A percentile compares a stretch with the other conserved stretches of the same genome.
Evolutionary conservation across 2,797 vertebrate species (phyloP).

Genomic region (Protonibea diacanthus): DNA sequence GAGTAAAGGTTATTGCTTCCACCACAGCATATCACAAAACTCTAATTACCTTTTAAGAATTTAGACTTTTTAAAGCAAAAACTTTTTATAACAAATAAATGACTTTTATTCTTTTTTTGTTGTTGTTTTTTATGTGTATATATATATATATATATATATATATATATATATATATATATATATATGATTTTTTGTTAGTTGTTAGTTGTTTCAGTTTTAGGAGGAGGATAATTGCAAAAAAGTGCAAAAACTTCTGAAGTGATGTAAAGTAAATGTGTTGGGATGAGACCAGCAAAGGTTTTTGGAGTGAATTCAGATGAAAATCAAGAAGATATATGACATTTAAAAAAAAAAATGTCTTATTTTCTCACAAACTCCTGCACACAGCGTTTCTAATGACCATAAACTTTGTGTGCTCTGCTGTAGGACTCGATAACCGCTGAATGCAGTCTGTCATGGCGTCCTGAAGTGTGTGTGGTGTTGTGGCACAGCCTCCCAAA

Average conservation of each 20-base stretch:
- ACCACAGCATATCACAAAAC: background rate
- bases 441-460: background rate
- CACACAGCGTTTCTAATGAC: background rate
- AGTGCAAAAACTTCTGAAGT: background rate
- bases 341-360: background rate
- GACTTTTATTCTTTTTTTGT: background rate
- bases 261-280: too few relatives aligned
- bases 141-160: too few relatives aligned
- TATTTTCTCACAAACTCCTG: background rate
- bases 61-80: background rate
- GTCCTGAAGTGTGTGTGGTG: conserved; percentile 14
- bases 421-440: background rate
- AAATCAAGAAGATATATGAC: background rate
- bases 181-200: background rate
- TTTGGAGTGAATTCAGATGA: background rate
- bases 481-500: conserved; percentile 9
- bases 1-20: background rate
- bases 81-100: background rate
- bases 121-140: background rate
- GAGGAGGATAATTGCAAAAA: too few relatives aligned
- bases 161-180: too few relatives aligned
- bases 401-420: background rate
- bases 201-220: background rate
- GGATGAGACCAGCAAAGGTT: too few relatives aligned
- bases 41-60: too few relatives aligned